Conservation (phyloP, 2,797 vertebrate species). For the Danio aesculapii region DNA sequence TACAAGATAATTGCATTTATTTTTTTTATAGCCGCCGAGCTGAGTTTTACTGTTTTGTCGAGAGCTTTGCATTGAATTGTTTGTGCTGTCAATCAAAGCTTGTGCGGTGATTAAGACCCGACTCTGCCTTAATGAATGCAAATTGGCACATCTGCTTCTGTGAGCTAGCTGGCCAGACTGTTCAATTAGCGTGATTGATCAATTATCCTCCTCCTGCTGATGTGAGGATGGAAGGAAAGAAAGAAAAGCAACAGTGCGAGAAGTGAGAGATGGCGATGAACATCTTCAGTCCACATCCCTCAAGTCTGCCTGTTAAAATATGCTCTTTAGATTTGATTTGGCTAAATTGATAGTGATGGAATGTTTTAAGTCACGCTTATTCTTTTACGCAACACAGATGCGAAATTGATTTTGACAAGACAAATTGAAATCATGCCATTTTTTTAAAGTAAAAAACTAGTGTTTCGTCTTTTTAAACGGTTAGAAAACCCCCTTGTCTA, state of each 20-base stretch:
- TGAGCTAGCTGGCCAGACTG: conserved; percentile 83
- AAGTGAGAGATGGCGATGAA: conserved; percentile 29
- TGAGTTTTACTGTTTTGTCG: conserved; percentile 44
- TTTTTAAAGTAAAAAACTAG: conserved; percentile 15
- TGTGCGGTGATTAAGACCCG: conserved; percentile 80
- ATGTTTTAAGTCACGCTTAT: conserved; percentile 44
- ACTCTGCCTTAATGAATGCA: conserved; percentile 85
- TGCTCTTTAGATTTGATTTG: conserved; percentile 62
- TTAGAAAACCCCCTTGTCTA: conserved; percentile 18
- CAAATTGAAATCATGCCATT: conserved; percentile 42
- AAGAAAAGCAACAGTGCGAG: conserved; percentile 56
- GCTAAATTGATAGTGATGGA: conserved; percentile 56
- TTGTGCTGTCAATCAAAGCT: conserved; percentile 82
- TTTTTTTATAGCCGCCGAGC: conserved; percentile 28
- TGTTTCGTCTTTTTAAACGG: conserved; percentile 17
- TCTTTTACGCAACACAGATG: conserved; percentile 28
- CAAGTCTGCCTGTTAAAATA: conserved; percentile 53
- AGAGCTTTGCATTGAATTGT: conserved; percentile 65
- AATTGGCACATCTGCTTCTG: conserved; percentile 88
- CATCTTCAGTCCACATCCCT: conserved; percentile 40
- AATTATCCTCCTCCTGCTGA: conserved; percentile 82
- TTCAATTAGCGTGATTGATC: conserved; percentile 88
- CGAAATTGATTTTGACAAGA: conserved; percentile 48
- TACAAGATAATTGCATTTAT: conserved; percentile 41
- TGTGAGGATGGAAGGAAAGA: conserved; percentile 51